A percentile compares a stretch with the other conserved stretches of the same genome.
These are phyloP conservation scores for Penelope pileata DNA, from an alignment of 2,113 vertebrate species.

Conservation along the genomic window DNA sequence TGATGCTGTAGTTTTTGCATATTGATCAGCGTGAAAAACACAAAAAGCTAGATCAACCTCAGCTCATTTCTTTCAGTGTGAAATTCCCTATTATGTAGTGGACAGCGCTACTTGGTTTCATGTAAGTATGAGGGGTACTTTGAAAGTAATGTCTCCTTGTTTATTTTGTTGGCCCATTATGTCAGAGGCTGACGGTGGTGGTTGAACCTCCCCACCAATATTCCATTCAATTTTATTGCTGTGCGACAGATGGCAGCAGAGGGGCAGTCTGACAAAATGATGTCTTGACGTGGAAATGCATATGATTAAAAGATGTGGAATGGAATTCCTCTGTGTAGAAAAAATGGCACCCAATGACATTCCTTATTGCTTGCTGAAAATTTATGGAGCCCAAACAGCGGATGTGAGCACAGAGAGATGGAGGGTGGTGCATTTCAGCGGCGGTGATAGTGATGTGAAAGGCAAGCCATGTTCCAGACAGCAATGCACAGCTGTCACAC, in stretches of 20 bases:
- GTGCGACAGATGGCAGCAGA: neutral
- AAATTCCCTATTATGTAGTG: neutral
- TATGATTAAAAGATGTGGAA: neutral
- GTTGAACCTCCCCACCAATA: neutral
- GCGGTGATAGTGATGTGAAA: too few relatives aligned
- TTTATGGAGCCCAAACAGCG: too few relatives aligned
- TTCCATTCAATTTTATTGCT: neutral
- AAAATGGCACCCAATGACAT: too few relatives aligned
- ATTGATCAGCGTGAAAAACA: neutral
- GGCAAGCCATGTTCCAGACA: too few relatives aligned
- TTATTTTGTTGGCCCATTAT: neutral
- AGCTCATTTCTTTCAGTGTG: neutral
- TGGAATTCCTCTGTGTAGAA: neutral
- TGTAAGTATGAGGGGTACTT: neutral
- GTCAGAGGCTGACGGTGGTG: neutral
- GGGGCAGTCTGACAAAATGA: neutral
- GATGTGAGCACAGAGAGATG: too few relatives aligned
- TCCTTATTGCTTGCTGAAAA: too few relatives aligned
- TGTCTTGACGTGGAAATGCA: neutral
- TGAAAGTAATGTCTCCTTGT: neutral
- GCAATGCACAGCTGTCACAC: too few relatives aligned
- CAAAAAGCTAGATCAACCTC: neutral
- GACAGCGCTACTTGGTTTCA: neutral
- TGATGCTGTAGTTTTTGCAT: neutral
- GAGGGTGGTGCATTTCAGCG: too few relatives aligned